Evolutionary conservation across 2,888 invertebrate species (phyloP).

Genomic region (Drosophila mimetica): DNA sequence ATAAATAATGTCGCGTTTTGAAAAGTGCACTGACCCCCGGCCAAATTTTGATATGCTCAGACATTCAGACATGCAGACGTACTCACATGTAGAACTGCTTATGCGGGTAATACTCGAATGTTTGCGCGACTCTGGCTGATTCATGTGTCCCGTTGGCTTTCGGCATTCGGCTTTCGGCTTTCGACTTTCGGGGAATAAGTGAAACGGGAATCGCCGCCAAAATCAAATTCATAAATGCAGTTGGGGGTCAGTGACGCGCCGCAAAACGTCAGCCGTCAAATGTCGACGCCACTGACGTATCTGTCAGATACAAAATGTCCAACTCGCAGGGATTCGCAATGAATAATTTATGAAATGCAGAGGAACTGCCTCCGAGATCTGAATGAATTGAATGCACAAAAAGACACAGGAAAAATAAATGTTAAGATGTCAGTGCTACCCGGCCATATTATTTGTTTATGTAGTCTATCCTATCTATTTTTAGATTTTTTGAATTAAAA

Average conservation of each 20-base stretch:
- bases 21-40: conserved; percentile 71
- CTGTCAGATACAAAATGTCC: conserved; percentile 64
- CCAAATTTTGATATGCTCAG: conserved; percentile 49
- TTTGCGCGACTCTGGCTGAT: conserved; percentile 35
- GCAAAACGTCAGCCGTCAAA: conserved; percentile 36
- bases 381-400: conserved; percentile 1
- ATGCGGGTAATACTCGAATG: conserved; percentile 20
- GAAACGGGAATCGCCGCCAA: conserved; percentile 52
- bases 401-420: conserved; percentile 4
- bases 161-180: background rate
- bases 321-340: conserved; percentile 34
- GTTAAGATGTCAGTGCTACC: background rate
- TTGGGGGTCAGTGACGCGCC: conserved; percentile 62
- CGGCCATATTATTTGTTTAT: background rate
- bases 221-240: conserved; percentile 60
- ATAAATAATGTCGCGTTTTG: conserved; percentile 70
- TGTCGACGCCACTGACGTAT: conserved; percentile 46
- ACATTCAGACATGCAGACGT: conserved; percentile 9
- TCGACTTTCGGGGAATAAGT: conserved; percentile 14
- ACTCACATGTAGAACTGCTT: conserved; percentile 30
- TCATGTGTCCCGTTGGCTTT: conserved; percentile 59
- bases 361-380: conserved; percentile 7
- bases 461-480: too few relatives aligned
- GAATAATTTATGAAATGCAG: conserved; percentile 67
- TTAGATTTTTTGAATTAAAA: too few relatives aligned